These are phyloP conservation scores for Myotis davidii DNA, from an alignment of 2,113 vertebrate genomes.

Conservation along the genomic window DNA sequence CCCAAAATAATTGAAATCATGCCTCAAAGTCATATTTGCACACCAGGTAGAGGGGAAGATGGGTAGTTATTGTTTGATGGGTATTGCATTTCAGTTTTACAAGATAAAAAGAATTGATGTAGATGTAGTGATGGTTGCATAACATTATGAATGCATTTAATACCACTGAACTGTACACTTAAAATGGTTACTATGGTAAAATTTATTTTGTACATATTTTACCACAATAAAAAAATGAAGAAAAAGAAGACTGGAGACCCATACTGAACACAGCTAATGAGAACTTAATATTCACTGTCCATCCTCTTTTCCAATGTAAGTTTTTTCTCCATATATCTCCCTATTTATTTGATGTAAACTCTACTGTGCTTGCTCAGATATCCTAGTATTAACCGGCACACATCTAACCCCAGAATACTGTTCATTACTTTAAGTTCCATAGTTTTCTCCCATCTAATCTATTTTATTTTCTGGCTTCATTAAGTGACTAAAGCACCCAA, in stretches of 20 bases:
- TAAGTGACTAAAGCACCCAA: background rate
- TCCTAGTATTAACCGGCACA: background rate
- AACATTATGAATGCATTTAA: background rate
- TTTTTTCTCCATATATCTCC: background rate
- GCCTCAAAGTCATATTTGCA: background rate
- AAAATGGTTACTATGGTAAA: background rate
- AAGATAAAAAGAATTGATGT: background rate
- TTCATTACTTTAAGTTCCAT: background rate
- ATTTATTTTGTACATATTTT: background rate
- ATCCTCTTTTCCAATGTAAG: background rate
- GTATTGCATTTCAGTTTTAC: background rate
- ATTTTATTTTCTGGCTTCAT: background rate
- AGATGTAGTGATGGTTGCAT: background rate
- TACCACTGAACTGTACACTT: background rate
- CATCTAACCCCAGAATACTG: background rate
- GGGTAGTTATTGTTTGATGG: background rate
- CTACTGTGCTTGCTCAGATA: background rate
- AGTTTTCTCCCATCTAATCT: background rate
- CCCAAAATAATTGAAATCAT: background rate
- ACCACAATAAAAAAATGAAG: background rate
- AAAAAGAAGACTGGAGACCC: background rate
- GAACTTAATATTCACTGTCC: background rate
- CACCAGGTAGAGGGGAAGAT: background rate
- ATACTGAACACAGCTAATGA: background rate
- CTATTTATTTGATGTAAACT: background rate